Evolutionary conservation across 30 jellyfish, hydroid and myxozoan species (phyloP), one percentile per base, ranked within the genome.

Genomic region (Chironex yamaguchii): DNA sequence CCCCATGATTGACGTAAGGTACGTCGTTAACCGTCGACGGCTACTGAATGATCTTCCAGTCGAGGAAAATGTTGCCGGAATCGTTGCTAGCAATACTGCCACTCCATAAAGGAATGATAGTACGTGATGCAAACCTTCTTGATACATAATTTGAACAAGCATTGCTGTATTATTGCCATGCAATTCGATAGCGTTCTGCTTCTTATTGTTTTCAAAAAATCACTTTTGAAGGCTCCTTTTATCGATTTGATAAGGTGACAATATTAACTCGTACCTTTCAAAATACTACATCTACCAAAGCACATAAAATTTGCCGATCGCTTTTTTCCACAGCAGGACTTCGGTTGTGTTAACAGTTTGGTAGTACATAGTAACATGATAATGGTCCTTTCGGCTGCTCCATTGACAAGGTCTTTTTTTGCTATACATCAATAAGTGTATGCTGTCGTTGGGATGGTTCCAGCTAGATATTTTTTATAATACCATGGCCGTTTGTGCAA

Each of bases 31-130:
- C 29, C 87, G 65, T 82, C 92, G 79, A 29, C 66, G 78, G 42
- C 87, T 62, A 68, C 78, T 66, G 78, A 82, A 35, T 35, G 92
- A 82, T 68, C 92, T 67, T 68, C 67, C 87, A 1, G 84, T 71
- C 24, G 83, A 80, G 72, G 73, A 62, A 64, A 72, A 80, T 50
- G 89, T 76, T 4, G 89, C 89, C 34, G 81, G 89, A 28, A 53
- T 58, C 89, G 79, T 58, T 58, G 89, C 89, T 28, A 76, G 66
- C 79, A 80, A n/a, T 11, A 73, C 23, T 62, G 84, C 49, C 34
- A 48, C 48, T 34, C 33, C 84, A 64, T 80, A 64, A 49, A 80
- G 49, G 82, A 28, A 76, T 52, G 89, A 72, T 66, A 76, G 81
- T 22, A 54, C 89, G 30, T 76, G 89, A 28, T 76, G 79, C 89